Evolutionary conservation across 2,797 vertebrate genomes (phyloP).

Genomic region (Nannoperca australis): DNA sequence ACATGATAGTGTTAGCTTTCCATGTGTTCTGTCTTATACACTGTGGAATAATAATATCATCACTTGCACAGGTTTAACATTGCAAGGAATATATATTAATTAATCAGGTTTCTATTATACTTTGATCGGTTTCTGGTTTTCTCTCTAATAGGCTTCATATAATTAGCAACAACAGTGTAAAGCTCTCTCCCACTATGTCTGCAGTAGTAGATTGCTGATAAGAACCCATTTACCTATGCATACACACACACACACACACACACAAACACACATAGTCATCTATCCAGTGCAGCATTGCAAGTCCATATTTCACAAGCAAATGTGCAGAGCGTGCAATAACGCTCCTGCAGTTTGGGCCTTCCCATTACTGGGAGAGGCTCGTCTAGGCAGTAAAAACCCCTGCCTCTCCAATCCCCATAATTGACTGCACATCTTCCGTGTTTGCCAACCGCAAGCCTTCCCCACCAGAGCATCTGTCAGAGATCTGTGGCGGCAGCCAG

Average conservation of each 20-base stretch:
- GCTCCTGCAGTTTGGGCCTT: conserved; percentile 70
- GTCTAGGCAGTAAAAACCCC: conserved; percentile 77
- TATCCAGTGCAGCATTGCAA: conserved; percentile 50
- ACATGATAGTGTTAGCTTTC: not conserved
- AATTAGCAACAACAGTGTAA: conserved; percentile 18
- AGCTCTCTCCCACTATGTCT: conserved; percentile 16
- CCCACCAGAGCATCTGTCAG: conserved; percentile 62
- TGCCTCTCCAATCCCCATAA: conserved; percentile 79
- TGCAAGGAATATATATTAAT: not conserved
- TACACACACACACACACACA: conserved; percentile 30
- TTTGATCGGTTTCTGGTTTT: conserved; percentile 9
- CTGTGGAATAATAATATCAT: conserved; percentile 16
- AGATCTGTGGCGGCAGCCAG: conserved; percentile 56
- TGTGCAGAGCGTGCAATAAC: conserved; percentile 80
- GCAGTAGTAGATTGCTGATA: conserved; percentile 64
- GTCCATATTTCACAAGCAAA: conserved; percentile 82
- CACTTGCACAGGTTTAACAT: not conserved
- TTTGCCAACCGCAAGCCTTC: conserved; percentile 66
- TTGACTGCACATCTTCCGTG: conserved; percentile 72
- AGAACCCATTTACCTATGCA: conserved; percentile 50
- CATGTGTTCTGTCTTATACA: not conserved
- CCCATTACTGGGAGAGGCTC: conserved; percentile 76
- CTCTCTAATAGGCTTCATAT: conserved; percentile 21
- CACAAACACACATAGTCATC: conserved; percentile 29
- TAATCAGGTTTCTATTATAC: conserved; percentile 13